Evolutionary conservation across 2,113 vertebrate genomes (phyloP).

Genomic region (Rousettus leschenaultii): DNA sequence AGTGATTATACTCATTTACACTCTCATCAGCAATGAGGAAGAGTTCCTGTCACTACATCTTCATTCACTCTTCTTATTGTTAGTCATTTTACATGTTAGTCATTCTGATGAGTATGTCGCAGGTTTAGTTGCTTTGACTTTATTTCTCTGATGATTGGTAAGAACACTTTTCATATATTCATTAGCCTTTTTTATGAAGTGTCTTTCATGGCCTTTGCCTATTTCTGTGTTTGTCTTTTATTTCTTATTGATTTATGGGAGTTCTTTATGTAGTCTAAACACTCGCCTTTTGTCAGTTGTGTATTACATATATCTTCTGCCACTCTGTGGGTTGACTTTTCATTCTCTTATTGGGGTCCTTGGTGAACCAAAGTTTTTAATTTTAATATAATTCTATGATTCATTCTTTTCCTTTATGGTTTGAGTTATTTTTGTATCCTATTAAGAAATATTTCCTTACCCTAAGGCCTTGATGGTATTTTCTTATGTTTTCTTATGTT

Average conservation of each 20-base stretch:
- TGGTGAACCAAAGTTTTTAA: background rate
- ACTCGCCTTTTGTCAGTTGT: background rate
- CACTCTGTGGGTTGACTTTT: background rate
- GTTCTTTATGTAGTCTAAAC: background rate
- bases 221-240: background rate
- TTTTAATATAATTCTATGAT: background rate
- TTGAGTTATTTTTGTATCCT: background rate
- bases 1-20: background rate
- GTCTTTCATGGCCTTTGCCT: background rate
- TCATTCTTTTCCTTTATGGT: background rate
- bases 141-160: background rate
- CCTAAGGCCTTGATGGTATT: background rate
- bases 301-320: background rate
- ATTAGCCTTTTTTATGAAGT: background rate
- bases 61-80: background rate
- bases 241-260: background rate
- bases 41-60: background rate
- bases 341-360: background rate
- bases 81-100: background rate
- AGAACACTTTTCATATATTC: background rate
- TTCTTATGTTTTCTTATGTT: slow-evolving; percentile 1
- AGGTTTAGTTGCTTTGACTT: background rate
- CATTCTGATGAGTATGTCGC: background rate
- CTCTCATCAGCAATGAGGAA: background rate
- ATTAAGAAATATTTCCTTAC: background rate